Evolutionary conservation across 2,797 vertebrate species (phyloP).

Genomic region (Distichodus sexfasciatus): DNA sequence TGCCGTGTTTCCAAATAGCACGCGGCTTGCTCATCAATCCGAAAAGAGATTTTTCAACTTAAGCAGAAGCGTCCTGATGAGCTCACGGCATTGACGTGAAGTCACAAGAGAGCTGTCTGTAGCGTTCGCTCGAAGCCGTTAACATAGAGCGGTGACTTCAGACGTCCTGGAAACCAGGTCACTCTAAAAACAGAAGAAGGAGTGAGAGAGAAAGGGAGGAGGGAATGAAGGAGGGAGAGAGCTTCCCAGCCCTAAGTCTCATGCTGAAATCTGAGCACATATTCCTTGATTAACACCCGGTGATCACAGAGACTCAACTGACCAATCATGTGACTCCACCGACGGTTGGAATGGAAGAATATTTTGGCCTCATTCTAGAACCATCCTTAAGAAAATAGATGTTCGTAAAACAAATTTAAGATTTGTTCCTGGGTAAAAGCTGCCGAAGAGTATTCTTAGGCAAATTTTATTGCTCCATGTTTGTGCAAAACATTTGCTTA

Average conservation of each 20-base stretch:
- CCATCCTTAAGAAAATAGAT: too few species aligned
- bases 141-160: background rate
- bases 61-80: background rate
- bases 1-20: background rate
- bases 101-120: background rate
- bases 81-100: background rate
- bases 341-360: too few species aligned
- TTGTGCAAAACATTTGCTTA: too few species aligned
- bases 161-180: background rate
- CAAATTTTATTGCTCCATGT: too few species aligned
- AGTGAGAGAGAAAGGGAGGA: too few species aligned
- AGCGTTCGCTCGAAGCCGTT: background rate
- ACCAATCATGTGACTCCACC: constrained; percentile 61
- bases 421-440: too few species aligned
- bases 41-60: background rate
- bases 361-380: too few species aligned
- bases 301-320: constrained; percentile 58
- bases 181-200: background rate
- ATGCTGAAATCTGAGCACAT: constrained; percentile 61
- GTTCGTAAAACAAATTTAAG: too few species aligned
- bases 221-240: background rate
- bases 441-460: too few species aligned
- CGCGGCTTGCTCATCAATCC: background rate
- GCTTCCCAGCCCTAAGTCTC: background rate
- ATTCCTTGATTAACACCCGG: constrained; percentile 59